Evolutionary conservation across 2,888 invertebrate genomes (phyloP).

Genomic region (Drosophila histrio): DNA sequence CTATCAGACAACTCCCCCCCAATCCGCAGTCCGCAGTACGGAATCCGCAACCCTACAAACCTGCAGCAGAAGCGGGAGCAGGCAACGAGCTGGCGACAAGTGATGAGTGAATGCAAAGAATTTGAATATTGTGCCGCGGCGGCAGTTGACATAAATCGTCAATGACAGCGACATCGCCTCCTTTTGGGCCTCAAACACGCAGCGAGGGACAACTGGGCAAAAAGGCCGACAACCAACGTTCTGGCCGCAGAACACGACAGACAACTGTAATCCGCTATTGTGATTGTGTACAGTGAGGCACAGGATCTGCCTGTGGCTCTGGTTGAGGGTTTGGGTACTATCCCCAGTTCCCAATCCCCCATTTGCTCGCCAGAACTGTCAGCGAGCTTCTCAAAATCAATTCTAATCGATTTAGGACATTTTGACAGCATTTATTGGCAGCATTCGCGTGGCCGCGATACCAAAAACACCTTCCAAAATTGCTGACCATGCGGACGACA

Average conservation of each 20-base stretch:
- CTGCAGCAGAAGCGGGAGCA: slow-evolving; percentile 16
- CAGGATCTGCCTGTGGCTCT: slow-evolving; percentile 21
- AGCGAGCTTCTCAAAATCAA: slow-evolving; percentile 74
- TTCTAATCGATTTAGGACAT: slow-evolving; percentile 81
- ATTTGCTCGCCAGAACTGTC: slow-evolving; percentile 55
- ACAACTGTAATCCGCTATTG: slow-evolving; percentile 79
- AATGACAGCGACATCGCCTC: slow-evolving; percentile 82
- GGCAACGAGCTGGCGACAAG: slow-evolving; percentile 62
- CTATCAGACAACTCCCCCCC: slow-evolving; percentile 18
- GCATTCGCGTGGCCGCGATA: slow-evolving; percentile 74
- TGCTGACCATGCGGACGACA: slow-evolving; percentile 9
- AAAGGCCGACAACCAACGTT: slow-evolving; percentile 54
- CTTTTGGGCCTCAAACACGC: slow-evolving; percentile 75
- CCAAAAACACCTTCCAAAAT: slow-evolving; percentile 64
- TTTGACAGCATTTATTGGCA: slow-evolving; percentile 80
- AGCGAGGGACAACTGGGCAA: slow-evolving; percentile 37
- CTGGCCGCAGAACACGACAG: slow-evolving; percentile 74
- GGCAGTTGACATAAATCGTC: slow-evolving; percentile 83
- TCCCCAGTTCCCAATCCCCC: background rate
- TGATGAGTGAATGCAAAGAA: slow-evolving; percentile 82
- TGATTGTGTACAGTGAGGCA: slow-evolving; percentile 35
- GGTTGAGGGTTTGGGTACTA: slow-evolving; percentile 18
- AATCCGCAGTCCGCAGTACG: background rate
- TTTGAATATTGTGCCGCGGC: slow-evolving; percentile 81
- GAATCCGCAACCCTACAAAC: background rate